Evolutionary conservation across 2,797 vertebrate genomes (phyloP).

Genomic region (Syngnathus rostellatus): DNA sequence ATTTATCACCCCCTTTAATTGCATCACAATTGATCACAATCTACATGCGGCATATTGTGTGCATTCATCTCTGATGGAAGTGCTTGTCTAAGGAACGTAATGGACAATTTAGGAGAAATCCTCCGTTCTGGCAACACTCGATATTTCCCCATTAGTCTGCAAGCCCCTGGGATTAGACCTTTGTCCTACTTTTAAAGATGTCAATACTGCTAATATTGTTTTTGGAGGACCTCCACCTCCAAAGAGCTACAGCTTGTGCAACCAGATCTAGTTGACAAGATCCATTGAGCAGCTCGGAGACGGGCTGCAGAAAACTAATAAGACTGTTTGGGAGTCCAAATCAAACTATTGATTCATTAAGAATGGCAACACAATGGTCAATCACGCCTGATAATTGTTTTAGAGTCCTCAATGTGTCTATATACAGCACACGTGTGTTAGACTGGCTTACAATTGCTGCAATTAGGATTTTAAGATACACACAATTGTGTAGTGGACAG

Average conservation of each 20-base stretch:
- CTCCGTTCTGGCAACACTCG: conserved; percentile 68
- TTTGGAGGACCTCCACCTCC: conserved; percentile 55
- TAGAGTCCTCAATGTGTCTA: neutral
- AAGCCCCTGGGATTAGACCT: conserved; percentile 66
- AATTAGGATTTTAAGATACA: neutral
- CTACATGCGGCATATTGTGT: conserved; percentile 12
- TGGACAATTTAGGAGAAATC: conserved; percentile 64
- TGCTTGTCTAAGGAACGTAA: conserved; percentile 57
- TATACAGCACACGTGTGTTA: neutral
- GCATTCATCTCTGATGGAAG: conserved; percentile 52
- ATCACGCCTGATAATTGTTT: neutral
- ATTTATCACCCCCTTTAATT: conserved; percentile 64
- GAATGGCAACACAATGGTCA: neutral
- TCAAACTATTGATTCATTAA: neutral
- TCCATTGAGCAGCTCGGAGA: conserved; percentile 47
- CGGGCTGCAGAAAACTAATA: conserved; percentile 35
- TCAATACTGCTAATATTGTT: conserved; percentile 70
- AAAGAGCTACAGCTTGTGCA: conserved; percentile 52
- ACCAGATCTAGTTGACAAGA: conserved; percentile 57
- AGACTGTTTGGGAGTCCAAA: conserved; percentile 31
- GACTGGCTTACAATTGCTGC: neutral
- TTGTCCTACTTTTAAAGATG: conserved; percentile 69
- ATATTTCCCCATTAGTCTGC: conserved; percentile 70
- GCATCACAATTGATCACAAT: conserved; percentile 58
- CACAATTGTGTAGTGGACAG: neutral